Conservation (phyloP, 2,888 invertebrate species). For the Nephrotoma appendiculata region DNA sequence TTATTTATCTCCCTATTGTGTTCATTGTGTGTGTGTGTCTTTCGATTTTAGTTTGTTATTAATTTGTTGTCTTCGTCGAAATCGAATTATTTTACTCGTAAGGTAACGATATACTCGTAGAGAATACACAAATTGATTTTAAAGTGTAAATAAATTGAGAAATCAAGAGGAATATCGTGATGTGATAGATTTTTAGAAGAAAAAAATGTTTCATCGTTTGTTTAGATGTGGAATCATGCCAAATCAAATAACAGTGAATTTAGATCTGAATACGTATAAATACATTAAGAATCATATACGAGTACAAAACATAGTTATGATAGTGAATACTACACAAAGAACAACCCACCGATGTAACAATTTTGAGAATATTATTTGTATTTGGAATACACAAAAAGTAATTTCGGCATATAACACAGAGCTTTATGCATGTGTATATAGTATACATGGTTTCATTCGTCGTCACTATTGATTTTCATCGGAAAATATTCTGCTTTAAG, state of each 20-base stretch:
- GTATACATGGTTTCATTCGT: background rate
- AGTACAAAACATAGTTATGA: background rate
- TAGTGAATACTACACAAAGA: background rate
- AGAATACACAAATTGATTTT: background rate
- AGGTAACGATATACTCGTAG: background rate
- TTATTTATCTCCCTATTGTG: background rate
- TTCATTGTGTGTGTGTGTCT: background rate
- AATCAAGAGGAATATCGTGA: background rate
- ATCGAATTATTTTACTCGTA: background rate
- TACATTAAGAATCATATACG: background rate
- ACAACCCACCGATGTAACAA: background rate
- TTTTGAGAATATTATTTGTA: background rate
- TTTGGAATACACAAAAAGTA: background rate
- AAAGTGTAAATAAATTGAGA: background rate
- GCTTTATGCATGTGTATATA: background rate
- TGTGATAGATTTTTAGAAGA: background rate
- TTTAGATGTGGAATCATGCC: background rate
- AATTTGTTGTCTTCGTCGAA: background rate
- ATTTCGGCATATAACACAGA: background rate
- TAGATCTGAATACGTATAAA: background rate
- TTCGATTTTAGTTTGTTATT: background rate
- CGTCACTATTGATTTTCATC: background rate
- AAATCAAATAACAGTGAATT: background rate
- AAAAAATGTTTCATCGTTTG: background rate
- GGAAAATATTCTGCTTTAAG: background rate